Conservation (phyloP, 2,113 vertebrate species). For the Mormyrus iriodes region DNA sequence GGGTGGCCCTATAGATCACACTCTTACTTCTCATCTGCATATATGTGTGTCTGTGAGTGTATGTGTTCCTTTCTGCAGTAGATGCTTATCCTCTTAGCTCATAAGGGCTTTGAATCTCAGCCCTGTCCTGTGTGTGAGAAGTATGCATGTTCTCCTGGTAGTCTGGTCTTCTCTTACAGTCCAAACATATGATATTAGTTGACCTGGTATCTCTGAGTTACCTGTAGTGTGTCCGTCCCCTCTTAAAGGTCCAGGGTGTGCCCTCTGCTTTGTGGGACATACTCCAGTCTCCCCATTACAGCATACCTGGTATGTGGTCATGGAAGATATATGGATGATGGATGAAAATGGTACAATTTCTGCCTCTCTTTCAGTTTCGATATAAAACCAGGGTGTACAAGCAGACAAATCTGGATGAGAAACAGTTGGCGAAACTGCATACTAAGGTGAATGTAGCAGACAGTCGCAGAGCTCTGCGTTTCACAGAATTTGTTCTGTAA, state of each 20-base stretch:
- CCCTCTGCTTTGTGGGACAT: not conserved
- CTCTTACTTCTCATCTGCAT: not conserved
- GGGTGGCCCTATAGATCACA: not conserved
- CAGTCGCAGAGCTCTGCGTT: not conserved
- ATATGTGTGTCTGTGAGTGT: not conserved
- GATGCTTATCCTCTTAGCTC: too few species aligned
- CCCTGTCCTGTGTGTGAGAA: too few species aligned
- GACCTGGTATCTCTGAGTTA: not conserved
- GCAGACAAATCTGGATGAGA: conserved; percentile 91
- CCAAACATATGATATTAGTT: not conserved
- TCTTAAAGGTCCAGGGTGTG: not conserved
- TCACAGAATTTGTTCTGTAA: not conserved
- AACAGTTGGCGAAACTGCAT: conserved; percentile 92
- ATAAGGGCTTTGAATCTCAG: too few species aligned
- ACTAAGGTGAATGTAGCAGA: conserved; percentile 71
- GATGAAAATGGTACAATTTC: not conserved
- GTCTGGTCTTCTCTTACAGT: not conserved
- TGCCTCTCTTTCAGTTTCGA: conserved; percentile 70
- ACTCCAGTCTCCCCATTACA: not conserved
- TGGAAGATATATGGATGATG: not conserved
- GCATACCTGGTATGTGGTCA: not conserved
- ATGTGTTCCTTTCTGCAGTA: not conserved
- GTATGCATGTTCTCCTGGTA: not conserved
- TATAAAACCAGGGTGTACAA: conserved; percentile 97
- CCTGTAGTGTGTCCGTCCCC: not conserved